Conservation (phyloP, 2,888 invertebrate genomes). For the Cantharis flavilabris region DNA sequence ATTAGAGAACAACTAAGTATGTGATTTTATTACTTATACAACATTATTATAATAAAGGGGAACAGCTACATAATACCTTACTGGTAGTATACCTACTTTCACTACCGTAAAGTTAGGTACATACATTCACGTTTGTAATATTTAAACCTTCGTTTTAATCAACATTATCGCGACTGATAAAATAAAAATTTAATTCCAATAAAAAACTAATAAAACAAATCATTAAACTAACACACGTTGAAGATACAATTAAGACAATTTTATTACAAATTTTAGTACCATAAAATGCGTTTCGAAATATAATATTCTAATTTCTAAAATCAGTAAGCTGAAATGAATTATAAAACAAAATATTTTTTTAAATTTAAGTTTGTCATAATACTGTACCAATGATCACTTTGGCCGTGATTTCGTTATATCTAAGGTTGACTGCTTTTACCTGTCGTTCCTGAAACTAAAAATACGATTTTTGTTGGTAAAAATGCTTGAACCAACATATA, state of each 20-base stretch:
- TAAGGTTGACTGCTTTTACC: neutral
- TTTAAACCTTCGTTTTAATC: neutral
- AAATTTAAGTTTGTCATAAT: neutral
- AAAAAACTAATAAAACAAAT: neutral
- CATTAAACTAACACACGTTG: neutral
- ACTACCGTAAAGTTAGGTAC: neutral
- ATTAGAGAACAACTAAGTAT: neutral
- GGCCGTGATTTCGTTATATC: neutral
- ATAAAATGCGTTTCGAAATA: neutral
- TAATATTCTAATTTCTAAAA: neutral
- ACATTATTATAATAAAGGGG: neutral
- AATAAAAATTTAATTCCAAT: neutral
- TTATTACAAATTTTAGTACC: neutral
- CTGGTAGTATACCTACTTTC: neutral
- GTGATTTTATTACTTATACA: neutral
- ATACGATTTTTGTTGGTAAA: too few relatives aligned
- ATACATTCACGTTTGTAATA: neutral
- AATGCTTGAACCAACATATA: too few relatives aligned
- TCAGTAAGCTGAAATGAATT: neutral
- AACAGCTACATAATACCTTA: neutral
- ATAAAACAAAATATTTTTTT: neutral
- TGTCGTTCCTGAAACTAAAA: neutral
- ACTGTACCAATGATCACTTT: neutral
- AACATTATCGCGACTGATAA: neutral
- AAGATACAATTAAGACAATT: neutral